phyloP scores from a whole-genome alignment of 1,140 invertebrate species.

The Brachionus paranguensis region DNA sequence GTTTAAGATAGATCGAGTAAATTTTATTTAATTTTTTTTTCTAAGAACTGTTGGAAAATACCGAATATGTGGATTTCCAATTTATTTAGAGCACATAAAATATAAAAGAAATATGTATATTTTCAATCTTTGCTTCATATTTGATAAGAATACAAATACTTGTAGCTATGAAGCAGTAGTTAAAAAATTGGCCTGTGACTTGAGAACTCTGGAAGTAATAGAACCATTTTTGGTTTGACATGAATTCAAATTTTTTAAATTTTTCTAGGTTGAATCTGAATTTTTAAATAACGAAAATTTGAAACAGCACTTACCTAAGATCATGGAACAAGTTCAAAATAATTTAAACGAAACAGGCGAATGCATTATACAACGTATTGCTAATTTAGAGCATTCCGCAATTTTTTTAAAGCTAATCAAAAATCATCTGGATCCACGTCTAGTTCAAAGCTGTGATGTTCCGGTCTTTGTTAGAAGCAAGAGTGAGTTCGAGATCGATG shows the following conservation, averaged over 20 bases:
- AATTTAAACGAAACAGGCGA: slow-evolving; percentile 70
- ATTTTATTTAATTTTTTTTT: neutral
- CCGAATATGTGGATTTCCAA: slow-evolving; percentile 68
- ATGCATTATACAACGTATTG: slow-evolving; percentile 64
- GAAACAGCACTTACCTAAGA: slow-evolving; percentile 62
- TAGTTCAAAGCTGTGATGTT: slow-evolving; percentile 80
- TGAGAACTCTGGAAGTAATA: slow-evolving; percentile 62
- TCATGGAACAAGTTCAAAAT: slow-evolving; percentile 69
- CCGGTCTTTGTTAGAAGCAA: slow-evolving; percentile 66
- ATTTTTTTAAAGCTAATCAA: slow-evolving; percentile 56
- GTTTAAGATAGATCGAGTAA: neutral
- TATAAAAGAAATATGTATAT: slow-evolving; percentile 88
- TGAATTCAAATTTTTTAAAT: neutral
- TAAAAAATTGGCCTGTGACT: slow-evolving; percentile 82
- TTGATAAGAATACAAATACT: slow-evolving; percentile 72
- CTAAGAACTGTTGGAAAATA: slow-evolving; percentile 4
- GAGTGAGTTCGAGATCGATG: slow-evolving; percentile 61
- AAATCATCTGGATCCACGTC: slow-evolving; percentile 61
- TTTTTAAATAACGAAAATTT: slow-evolving; percentile 67
- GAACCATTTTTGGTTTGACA: neutral
- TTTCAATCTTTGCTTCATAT: slow-evolving; percentile 92
- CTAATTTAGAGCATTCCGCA: slow-evolving; percentile 53
- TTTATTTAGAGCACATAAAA: slow-evolving; percentile 76
- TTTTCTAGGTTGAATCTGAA: slow-evolving; percentile 53
- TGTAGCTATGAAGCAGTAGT: slow-evolving; percentile 86